A percentile compares a stretch with the other conserved stretches of the same genome.
These are phyloP conservation scores for Sphenodon punctatus DNA, from an alignment of 2,797 vertebrate species.

Conservation along the genomic window DNA sequence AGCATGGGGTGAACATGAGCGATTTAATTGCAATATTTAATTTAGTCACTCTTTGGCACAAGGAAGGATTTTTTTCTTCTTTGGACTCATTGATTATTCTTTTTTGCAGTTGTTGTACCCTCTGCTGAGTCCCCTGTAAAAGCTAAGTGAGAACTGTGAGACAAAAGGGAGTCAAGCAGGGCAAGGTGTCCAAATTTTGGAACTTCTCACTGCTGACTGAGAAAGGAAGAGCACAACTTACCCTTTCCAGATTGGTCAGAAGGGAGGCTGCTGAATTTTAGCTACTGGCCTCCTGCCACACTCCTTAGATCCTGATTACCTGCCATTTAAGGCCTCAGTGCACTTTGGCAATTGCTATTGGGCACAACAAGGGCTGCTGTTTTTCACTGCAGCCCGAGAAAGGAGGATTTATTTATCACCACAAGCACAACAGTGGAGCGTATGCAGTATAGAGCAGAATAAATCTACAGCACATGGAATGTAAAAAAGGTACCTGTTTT, in stretches of 20 bases:
- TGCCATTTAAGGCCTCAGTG: neutral
- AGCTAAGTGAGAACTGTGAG: slow-evolving; percentile 32
- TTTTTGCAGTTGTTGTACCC: neutral
- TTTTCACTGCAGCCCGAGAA: slow-evolving; percentile 6
- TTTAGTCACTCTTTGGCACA: neutral
- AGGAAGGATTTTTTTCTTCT: neutral
- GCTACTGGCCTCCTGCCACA: neutral
- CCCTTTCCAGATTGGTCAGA: neutral
- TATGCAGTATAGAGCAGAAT: neutral
- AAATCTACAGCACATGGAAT: neutral
- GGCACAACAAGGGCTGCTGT: neutral
- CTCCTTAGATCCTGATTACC: neutral
- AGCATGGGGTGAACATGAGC: neutral
- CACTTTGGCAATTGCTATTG: neutral
- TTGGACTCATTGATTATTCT: neutral
- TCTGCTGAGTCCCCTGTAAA: slow-evolving; percentile 49
- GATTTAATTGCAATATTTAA: neutral
- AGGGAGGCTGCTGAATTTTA: neutral
- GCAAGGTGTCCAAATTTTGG: fast-evolving
- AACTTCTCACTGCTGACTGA: neutral
- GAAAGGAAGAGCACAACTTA: fast-evolving
- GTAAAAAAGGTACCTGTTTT: slow-evolving; percentile 4
- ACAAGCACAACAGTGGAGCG: neutral
- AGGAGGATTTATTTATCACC: neutral
- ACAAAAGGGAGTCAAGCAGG: neutral